Evolutionary conservation across 2,797 vertebrate genomes (phyloP).

Genomic region (Hippocampus kuda): DNA sequence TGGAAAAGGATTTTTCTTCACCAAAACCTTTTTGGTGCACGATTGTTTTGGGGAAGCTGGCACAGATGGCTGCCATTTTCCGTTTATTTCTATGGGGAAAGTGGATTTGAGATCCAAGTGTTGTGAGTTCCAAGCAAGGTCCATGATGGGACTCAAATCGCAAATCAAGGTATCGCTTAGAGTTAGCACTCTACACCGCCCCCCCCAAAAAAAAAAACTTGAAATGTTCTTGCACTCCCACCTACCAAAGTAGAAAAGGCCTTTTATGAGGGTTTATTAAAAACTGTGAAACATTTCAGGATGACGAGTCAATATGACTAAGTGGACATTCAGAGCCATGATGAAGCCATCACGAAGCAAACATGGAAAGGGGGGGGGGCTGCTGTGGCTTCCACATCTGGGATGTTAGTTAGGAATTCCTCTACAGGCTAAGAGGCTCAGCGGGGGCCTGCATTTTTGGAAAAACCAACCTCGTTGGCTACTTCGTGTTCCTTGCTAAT

Average conservation of each 20-base stretch:
- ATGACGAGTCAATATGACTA: neutral
- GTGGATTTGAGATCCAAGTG: no score
- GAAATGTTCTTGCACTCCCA: neutral
- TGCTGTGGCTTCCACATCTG: slow-evolving; percentile 54
- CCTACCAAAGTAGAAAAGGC: neutral
- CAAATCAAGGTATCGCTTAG: no score
- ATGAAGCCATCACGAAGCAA: neutral
- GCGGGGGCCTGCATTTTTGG: no score
- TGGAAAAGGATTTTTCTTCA: no score
- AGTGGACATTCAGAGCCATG: neutral
- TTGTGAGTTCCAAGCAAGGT: no score
- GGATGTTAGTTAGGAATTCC: slow-evolving; percentile 29
- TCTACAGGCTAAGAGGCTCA: neutral
- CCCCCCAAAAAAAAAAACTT: neutral
- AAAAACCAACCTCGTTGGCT: neutral
- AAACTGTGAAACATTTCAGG: neutral
- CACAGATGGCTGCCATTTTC: no score
- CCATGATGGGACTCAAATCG: no score
- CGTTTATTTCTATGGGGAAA: no score
- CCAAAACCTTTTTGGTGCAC: no score
- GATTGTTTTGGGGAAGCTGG: no score
- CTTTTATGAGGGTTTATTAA: neutral
- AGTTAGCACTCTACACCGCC: no score
- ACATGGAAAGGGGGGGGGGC: slow-evolving; percentile 2
- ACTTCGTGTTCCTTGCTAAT: neutral